Percentiles rank a stretch among this genome's conserved stretches.
phyloP scores from a whole-genome alignment of 2,797 vertebrate species.

The Enteromius afrohamiltoni region DNA sequence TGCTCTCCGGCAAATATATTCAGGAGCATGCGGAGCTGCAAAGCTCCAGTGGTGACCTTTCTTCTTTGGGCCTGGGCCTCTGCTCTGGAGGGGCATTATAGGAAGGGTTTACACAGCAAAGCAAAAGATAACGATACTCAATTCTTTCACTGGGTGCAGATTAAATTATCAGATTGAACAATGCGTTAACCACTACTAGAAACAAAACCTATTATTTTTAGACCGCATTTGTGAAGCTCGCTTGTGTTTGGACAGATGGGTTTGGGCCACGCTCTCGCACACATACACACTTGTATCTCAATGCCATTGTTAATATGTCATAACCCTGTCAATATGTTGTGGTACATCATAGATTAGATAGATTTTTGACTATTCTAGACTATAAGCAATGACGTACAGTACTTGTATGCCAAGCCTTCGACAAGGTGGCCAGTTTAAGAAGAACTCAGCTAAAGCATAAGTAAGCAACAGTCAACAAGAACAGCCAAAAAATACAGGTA shows the following conservation, averaged over 20 bases:
- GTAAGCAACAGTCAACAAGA: conserved; percentile 43
- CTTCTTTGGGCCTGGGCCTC: conserved; percentile 42
- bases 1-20: conserved; percentile 54
- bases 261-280: conserved; percentile 41
- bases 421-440: conserved; percentile 28
- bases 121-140: conserved; percentile 49
- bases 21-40: conserved; percentile 48
- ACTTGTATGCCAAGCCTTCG: neutral
- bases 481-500: conserved; percentile 56
- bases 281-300: conserved; percentile 44
- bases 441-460: conserved; percentile 11
- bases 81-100: conserved; percentile 28
- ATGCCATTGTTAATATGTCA: conserved; percentile 47
- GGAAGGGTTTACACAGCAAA: conserved; percentile 57
- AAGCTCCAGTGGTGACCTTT: conserved; percentile 41
- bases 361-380: no score
- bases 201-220: conserved; percentile 58
- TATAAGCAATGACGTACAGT: neutral
- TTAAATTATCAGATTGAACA: conserved; percentile 52
- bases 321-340: conserved; percentile 48
- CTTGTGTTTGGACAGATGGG: conserved; percentile 68
- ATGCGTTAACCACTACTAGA: conserved; percentile 52
- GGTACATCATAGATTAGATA: conserved; percentile 9
- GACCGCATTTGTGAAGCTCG: conserved; percentile 46
- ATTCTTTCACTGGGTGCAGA: conserved; percentile 50